Base-by-base conservation (phyloP, 2,113 vertebrate genomes). In the Eolophus roseicapilla region DNA sequence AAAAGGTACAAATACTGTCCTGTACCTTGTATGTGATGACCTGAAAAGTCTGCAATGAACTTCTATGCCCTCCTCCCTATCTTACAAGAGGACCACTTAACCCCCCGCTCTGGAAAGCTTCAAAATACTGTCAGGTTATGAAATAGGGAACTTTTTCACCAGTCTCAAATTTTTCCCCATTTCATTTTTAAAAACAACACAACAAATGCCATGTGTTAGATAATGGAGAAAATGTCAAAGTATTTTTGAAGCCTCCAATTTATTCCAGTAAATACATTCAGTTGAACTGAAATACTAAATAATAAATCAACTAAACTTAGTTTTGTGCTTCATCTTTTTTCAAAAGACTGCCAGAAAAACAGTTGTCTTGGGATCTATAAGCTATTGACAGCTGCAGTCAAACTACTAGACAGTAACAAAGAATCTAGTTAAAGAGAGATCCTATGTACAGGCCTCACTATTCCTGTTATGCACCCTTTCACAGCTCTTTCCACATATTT, bases 241-340 rank as follows among this genome's bases (percentile, higher is more conserved):
- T 64, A 92, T 84, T 95, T 94, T 79, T 95, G 95, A 97, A 95
- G 83, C 49, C 83, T 84, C 83, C 80, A 79, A 95, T 97, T 95
- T 96, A 96, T 94, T 95, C 92, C 86, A 95, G 91, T n/a, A 96
- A 95, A 95, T 88, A 90, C 29, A 47, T 71, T 82, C 92, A 75
- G 86, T 41, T 82, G 85, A 94, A 95, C 73, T 67, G 83, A 93
- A 97, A 95, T 96, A 96, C 95, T 95, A 96, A 88, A 95, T 96
- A 96, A 96, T 97, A 96, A 95, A 97, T 97, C 91, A 97, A 92
- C 93, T 91, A 76, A 95, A 97, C 78, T 97, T 94, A 92, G 88
- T 94, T 95, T 95, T 15, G 4, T 75, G 82, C 86, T 97, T 97
- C 96, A 97, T 97, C 94, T 97, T 93, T 96, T 95, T 96, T 96